Evolutionary conservation across 2,797 vertebrate species (phyloP), one percentile per base, ranked within the genome.

Genomic region (Myripristis murdjan): DNA sequence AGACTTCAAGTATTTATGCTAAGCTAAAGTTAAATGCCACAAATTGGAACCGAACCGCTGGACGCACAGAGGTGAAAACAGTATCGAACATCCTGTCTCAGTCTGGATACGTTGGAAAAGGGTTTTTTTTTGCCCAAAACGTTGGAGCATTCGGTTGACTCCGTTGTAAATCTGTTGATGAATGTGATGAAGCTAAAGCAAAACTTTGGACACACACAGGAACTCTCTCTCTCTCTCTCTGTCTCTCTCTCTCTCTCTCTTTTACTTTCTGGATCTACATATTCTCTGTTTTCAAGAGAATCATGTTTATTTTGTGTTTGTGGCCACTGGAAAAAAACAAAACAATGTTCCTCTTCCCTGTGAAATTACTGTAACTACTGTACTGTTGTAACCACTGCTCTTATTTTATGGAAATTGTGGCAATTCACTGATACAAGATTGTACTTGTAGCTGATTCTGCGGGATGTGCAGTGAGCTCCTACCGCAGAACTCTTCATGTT

Each of bases 201-300:
- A 49, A 51, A 51, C 49, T 31, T 31, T 10, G 16, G 1, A 54
- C n/a, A 24, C 48, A 55, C 23, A 16, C 16, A 37, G n/a, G 12
- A n/a, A 55, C 48, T 15, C 22, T 52, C 49, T 28, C 11, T 3
- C 24, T 52, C 24, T 52, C 24, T 28, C 12, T 6, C 10, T 51
- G 8, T 51, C 48, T 23, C 10, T 47, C 22, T 66, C 5, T 28
- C 6, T 22, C 0, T 49, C 7, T 7, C 23, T 54, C 1, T 87
- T 85, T 87, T 70, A 22, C 46, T 72, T 70, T 59, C 61, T 80
- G 81, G 63, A 81, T 47, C 44, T 35, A 1, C 60, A 24, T 12
- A 58, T 77, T 89, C 86, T 91, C 89, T 87, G 81, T 90, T 91
- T 87, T 91, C 58, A 75, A 86, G 87, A 90, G 89, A 75, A 75